Evolutionary conservation across 2,888 invertebrate species (phyloP).

Genomic region (Eugnorisma glareosa): DNA sequence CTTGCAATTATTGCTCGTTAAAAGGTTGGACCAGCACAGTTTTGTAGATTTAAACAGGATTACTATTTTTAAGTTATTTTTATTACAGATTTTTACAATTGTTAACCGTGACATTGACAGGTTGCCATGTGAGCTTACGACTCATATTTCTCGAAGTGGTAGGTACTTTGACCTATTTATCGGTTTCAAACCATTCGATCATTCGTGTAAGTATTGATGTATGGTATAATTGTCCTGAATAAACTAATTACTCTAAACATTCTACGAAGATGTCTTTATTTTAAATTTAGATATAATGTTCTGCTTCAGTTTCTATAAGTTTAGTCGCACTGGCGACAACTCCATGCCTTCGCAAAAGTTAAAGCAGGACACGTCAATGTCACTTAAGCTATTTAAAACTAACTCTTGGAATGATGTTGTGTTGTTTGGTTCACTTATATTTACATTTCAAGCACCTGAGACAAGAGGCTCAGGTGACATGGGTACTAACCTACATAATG

Average conservation of each 20-base stretch:
- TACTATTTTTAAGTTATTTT: too few species aligned
- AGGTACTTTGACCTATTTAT: too few species aligned
- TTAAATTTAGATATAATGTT: not conserved
- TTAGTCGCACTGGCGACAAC: not conserved
- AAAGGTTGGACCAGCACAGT: too few species aligned
- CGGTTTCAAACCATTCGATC: too few species aligned
- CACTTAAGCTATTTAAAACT: not conserved
- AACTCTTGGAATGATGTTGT: not conserved
- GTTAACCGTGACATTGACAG: too few species aligned
- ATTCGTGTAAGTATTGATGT: too few species aligned
- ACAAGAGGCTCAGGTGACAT: conserved; percentile 3
- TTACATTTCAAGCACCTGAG: conserved; percentile 9
- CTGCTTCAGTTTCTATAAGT: not conserved
- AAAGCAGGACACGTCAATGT: not conserved
- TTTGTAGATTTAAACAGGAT: too few species aligned
- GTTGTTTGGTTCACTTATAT: not conserved
- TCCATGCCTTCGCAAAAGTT: not conserved
- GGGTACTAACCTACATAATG: conserved; percentile 5
- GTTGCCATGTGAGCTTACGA: too few species aligned
- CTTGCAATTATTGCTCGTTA: too few species aligned
- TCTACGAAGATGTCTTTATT: not conserved
- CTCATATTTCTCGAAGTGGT: too few species aligned
- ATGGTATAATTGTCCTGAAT: not conserved
- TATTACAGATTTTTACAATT: too few species aligned
- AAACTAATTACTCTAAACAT: not conserved